Percentiles rank a stretch among this genome's conserved stretches.
Evolutionary conservation across 2,113 vertebrate species (phyloP).

Genomic region (Semicossyphus pulcher): DNA sequence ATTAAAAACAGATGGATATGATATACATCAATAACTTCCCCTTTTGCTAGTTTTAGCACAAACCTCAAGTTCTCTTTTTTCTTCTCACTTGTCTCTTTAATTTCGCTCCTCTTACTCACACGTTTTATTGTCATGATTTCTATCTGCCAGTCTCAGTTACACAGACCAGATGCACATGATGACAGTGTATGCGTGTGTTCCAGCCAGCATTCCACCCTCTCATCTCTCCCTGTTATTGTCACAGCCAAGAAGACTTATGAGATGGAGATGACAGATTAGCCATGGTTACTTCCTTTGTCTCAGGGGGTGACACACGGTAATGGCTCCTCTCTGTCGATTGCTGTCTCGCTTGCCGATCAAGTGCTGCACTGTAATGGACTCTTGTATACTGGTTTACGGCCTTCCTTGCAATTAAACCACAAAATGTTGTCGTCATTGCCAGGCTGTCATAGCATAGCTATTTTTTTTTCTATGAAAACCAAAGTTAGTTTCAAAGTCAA

Average conservation of each 20-base stretch:
- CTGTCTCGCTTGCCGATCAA: conserved; percentile 16
- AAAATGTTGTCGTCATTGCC: conserved; percentile 6
- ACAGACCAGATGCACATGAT: conserved; percentile 10
- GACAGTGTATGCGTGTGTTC: conserved; percentile 3
- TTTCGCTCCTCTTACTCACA: neutral
- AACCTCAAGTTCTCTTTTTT: neutral
- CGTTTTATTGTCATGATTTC: conserved; percentile 2
- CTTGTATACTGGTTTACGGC: conserved; percentile 31
- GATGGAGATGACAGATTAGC: conserved; percentile 52
- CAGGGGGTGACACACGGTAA: conserved; percentile 37
- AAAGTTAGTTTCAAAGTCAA: neutral
- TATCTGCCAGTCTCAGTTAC: conserved; percentile 3
- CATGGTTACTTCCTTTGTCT: conserved; percentile 29
- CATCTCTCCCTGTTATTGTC: conserved; percentile 5
- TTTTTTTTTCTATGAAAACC: neutral
- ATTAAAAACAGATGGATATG: neutral
- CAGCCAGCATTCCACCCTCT: neutral
- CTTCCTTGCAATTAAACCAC: conserved; percentile 16
- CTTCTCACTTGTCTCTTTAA: neutral
- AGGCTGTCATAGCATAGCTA: neutral
- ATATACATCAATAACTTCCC: neutral
- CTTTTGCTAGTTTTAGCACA: neutral
- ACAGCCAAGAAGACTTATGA: conserved; percentile 29
- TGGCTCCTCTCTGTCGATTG: conserved; percentile 21
- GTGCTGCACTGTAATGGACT: conserved; percentile 44